A percentile compares a stretch with the other conserved stretches of the same genome.
phyloP scores from a whole-genome alignment of 1,140 invertebrate genomes.

The Leucophenga varia region DNA sequence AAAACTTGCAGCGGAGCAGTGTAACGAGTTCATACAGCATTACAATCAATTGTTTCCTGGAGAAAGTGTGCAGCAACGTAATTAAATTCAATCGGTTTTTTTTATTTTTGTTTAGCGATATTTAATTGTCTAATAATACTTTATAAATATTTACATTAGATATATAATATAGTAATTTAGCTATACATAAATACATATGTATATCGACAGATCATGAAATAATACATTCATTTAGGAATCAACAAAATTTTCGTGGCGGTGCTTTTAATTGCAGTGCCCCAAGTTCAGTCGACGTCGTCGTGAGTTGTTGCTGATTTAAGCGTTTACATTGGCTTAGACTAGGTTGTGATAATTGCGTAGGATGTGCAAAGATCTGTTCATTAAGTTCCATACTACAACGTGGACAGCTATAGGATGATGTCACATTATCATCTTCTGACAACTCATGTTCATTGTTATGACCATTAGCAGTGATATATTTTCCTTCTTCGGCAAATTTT shows the following conservation, averaged over 20 bases:
- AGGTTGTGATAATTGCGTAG: conserved; percentile 29
- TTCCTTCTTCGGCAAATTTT: conserved; percentile 11
- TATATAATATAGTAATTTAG: too few species aligned
- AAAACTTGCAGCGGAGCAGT: conserved; percentile 63
- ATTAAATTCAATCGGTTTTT: too few species aligned
- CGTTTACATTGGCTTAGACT: conserved; percentile 23
- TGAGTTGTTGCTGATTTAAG: background rate
- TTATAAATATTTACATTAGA: too few species aligned
- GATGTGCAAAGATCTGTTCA: background rate
- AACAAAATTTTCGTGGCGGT: conserved; percentile 47
- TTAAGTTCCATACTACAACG: conserved; percentile 23
- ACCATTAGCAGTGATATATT: background rate
- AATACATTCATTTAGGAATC: too few species aligned
- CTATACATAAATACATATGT: too few species aligned
- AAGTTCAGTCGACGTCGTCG: conserved; percentile 17
- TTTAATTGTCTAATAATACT: too few species aligned
- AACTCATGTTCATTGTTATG: background rate
- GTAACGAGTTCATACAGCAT: conserved; percentile 63
- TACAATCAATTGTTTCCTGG: conserved; percentile 47
- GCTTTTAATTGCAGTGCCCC: conserved; percentile 47
- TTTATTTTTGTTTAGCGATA: too few species aligned
- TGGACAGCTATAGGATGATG: conserved; percentile 28
- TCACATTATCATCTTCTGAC: too few species aligned
- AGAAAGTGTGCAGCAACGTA: too few species aligned
- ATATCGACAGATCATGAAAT: too few species aligned